Base-by-base conservation (phyloP, 2,888 invertebrate species). In the Poecilobothrus nobilitatus region DNA sequence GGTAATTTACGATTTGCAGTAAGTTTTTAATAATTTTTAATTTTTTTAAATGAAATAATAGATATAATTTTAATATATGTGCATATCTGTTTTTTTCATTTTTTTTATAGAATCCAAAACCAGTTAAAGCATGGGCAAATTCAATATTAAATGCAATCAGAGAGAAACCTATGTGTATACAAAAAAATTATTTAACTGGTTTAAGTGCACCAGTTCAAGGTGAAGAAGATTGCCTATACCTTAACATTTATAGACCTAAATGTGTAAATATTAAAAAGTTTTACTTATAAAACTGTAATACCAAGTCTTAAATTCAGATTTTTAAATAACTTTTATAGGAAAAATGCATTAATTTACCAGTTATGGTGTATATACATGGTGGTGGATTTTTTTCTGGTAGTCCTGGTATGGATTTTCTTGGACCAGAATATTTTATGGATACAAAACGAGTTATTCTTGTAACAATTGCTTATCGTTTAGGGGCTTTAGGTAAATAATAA, bases 371-470 rank as follows among this genome's bases (percentile, higher is more conserved):
- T 69, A 83, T 85, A 69, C 83, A 84, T 74, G 85, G 84, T 63
- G 85, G 85, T 0, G 85, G 82, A 15, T 85, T 83, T 75, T 83
- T 85, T 71, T 79, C 83, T 8, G 86, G 85, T 10, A 76, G 80
- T 1, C 80, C 82, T 0, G 78, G 77, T 41, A 83, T 82, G 20
- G 73, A 74, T 15, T 71, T 83, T 20, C 75, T 80, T 37, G 85
- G 85, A 2, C 84, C 85, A 0, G 82, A 84, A 72, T 84, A 83
- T 74, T 79, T 85, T 63, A 82, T 86, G 84, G 84, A 85, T 72
- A 77, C 77, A 0, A 74, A 78, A 70, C 77, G 84, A 68, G 80
- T 85, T 3, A 76, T 85, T 66, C 70, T 85, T 65, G 84, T 85
- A 0, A 83, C 83, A 10, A 76, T 84, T 72, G 81, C 83, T 71